Conservation (phyloP, 2,113 vertebrate species). For the Catharus fuscescens region DNA sequence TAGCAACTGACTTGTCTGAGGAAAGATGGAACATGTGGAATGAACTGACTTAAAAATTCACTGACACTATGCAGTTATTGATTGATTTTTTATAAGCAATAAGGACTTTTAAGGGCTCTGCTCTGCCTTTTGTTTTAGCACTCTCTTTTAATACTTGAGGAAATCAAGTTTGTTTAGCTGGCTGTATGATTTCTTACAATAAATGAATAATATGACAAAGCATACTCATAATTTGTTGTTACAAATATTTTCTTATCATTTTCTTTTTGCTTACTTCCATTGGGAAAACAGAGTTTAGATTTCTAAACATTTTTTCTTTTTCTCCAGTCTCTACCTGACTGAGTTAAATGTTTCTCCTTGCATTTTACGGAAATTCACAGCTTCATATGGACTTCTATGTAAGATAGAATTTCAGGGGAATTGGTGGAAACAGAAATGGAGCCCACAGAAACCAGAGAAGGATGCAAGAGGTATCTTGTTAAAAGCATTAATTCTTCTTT, state of each 20-base stretch:
- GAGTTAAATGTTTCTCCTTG: not conserved
- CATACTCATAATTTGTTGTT: not conserved
- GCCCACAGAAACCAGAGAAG: not conserved
- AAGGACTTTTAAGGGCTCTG: not conserved
- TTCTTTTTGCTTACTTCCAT: not conserved
- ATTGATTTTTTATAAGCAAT: not conserved
- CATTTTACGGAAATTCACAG: not conserved
- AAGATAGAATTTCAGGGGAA: not conserved
- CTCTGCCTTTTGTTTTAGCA: not conserved
- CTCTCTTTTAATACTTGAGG: not conserved
- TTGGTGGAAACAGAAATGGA: not conserved
- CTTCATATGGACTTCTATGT: not conserved
- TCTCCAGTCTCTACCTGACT: not conserved
- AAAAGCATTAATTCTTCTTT: not conserved
- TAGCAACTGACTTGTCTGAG: slow-evolving; percentile 31
- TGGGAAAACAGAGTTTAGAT: not conserved
- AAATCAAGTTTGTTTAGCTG: not conserved
- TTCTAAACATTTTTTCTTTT: not conserved
- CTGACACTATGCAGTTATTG: not conserved
- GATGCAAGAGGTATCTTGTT: not conserved
- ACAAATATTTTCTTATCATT: not conserved
- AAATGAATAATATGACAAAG: not conserved
- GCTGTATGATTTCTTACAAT: not conserved
- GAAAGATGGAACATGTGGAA: slow-evolving; percentile 20
- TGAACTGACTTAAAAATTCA: slow-evolving; percentile 11